Base-by-base conservation (phyloP, 2,113 vertebrate species). In the Nannospalax galili region DNA sequence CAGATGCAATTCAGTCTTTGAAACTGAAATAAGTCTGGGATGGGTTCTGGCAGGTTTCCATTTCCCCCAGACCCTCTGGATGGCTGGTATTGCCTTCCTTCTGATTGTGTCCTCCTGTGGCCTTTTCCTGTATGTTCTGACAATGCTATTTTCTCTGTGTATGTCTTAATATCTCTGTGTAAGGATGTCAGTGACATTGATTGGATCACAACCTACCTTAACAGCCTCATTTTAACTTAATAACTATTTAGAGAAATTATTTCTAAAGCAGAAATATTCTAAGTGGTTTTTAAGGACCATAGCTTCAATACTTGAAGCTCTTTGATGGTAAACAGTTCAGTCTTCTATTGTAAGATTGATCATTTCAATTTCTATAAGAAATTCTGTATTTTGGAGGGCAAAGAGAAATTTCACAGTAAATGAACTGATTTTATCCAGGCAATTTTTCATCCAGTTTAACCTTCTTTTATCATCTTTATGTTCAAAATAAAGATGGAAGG, bases 401-500 rank as follows among this genome's bases (percentile, higher is more conserved):
- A 81, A 90, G 15, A 37, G n/a, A 79, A 73, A 67, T 72, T 74
- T 48, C 89, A 65, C 5, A 73, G 5, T 60, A 91, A 84, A 56
- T 78, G 45, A 82, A 16, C 5, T 82, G 79, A 91, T 79, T 92
- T 92, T 79, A 72, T 85, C 48, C 14, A 87, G 22, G 40, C 64
- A 87, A 81, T 90, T 70, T 82, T 95, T 48, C 67, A 89, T 65
- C 22, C 26, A 84, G 78, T 20, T 75, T 86, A 90, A 78, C 10
- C 73, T 90, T 82, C 79, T 72, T 67, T 79, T 80, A 65, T 87
- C 28, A 81, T 64, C 75, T 89, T 89, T 90, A 73, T 64, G 30
- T 88, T 91, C 73, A 93, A 82, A 91, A 70, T 74, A 22, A 67
- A n/a, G n/a, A n/a, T n/a, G n/a, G n/a, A 42, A 95, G 84, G 30